Conservation (phyloP, 2,888 invertebrate species). For the Geophilus truncorum region DNA sequence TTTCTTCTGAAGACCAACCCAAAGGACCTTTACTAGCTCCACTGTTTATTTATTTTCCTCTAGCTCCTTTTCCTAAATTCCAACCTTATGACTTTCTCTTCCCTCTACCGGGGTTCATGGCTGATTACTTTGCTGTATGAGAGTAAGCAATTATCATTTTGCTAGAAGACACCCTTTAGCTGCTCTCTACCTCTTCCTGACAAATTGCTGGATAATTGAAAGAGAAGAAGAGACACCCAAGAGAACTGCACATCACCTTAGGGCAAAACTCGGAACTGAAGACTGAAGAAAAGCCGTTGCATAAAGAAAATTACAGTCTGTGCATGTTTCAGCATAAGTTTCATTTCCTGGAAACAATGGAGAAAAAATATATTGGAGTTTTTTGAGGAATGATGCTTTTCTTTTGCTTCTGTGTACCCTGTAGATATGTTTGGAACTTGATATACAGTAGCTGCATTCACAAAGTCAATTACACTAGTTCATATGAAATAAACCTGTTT, state of each 20-base stretch:
- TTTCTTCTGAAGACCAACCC: neutral
- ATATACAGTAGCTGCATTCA: too few relatives aligned
- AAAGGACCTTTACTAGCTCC: neutral
- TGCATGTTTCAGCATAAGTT: too few relatives aligned
- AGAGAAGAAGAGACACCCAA: constrained; percentile 5
- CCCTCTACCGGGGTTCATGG: neutral
- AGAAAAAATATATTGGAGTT: too few relatives aligned
- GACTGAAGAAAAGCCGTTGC: neutral
- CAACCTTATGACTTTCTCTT: neutral
- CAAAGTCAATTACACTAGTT: too few relatives aligned
- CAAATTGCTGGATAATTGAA: constrained; percentile 10
- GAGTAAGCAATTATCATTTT: neutral
- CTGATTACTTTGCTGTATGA: neutral
- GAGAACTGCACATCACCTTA: neutral
- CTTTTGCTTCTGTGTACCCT: too few relatives aligned
- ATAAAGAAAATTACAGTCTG: too few relatives aligned
- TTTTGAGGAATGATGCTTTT: too few relatives aligned
- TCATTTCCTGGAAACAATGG: too few relatives aligned
- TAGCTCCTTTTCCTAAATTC: neutral
- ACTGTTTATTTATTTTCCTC: neutral
- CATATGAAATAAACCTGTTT: too few relatives aligned
- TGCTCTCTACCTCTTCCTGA: neutral
- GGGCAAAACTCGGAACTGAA: neutral
- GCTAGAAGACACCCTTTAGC: neutral
- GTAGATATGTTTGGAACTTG: too few relatives aligned